Conservation (phyloP, 2,797 vertebrate species). For the Catamblyrhynchus diadema region DNA sequence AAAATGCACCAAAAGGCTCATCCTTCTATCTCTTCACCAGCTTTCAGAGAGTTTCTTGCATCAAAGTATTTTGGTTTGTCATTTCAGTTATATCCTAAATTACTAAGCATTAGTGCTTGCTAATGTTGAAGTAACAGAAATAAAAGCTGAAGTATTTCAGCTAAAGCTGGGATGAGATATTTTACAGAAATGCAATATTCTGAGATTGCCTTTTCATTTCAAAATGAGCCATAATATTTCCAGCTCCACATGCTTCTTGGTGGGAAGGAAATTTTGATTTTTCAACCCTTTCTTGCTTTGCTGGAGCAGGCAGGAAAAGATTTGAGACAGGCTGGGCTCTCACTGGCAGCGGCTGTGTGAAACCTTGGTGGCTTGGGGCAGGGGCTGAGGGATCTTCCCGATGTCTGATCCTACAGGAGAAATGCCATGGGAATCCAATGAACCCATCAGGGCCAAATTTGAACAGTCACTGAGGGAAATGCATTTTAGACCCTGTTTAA, state of each 20-base stretch:
- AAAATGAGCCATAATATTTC: slow-evolving; percentile 7
- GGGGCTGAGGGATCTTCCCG: background rate
- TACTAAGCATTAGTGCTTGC: background rate
- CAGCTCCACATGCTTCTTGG: background rate
- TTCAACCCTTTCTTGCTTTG: background rate
- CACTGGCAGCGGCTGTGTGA: background rate
- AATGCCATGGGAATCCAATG: background rate
- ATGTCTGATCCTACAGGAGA: background rate
- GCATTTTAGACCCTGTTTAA: background rate
- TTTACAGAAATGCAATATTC: slow-evolving; percentile 29
- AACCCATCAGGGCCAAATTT: background rate
- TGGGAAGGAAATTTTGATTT: background rate
- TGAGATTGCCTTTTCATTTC: slow-evolving; percentile 42
- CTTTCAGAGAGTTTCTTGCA: background rate
- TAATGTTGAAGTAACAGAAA: background rate
- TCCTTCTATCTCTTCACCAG: background rate
- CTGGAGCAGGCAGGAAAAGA: rapidly evolving
- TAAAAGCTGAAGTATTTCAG: slow-evolving; percentile 6
- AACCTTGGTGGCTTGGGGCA: rapidly evolving
- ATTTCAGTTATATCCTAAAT: background rate
- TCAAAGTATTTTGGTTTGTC: background rate
- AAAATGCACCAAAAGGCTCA: background rate
- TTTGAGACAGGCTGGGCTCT: background rate
- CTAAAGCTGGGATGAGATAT: background rate
- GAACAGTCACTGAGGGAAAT: rapidly evolving